phyloP scores from a whole-genome alignment of 1,140 invertebrate genomes.

The Drosophila azteca region DNA sequence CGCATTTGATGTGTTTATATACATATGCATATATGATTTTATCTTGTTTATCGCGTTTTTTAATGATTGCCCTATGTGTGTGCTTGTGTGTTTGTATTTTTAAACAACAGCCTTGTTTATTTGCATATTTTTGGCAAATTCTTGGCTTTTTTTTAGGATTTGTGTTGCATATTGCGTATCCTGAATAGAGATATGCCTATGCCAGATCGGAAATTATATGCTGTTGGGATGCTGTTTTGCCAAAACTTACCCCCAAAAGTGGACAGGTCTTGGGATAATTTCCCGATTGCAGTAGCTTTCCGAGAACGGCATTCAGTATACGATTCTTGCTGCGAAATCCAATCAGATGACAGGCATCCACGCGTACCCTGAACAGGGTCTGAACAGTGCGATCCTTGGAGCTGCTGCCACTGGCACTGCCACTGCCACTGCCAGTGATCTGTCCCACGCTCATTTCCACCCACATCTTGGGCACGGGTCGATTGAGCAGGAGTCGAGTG shows the following conservation, averaged over 20 bases:
- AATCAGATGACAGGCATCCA: conserved; percentile 43
- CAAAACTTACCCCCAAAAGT: conserved; percentile 38
- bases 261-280: conserved; percentile 55
- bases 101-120: conserved; percentile 35
- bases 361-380: conserved; percentile 40
- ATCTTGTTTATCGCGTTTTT: conserved; percentile 31
- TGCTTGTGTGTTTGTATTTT: conserved; percentile 27
- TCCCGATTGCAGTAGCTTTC: conserved; percentile 42
- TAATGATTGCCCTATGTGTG: conserved; percentile 17
- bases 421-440: neutral
- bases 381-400: conserved; percentile 11
- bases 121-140: conserved; percentile 34
- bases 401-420: conserved; percentile 8
- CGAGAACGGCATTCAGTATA: conserved; percentile 43
- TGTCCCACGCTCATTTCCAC: conserved; percentile 42
- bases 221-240: too few relatives aligned
- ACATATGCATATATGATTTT: neutral
- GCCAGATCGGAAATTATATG: conserved; percentile 34
- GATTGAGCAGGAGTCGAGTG: conserved; percentile 24
- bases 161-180: conserved; percentile 10
- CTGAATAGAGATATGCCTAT: neutral
- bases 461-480: conserved; percentile 22
- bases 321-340: conserved; percentile 42
- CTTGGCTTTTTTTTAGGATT: conserved; percentile 21
- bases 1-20: conserved; percentile 34